Evolutionary conservation across 2,888 invertebrate species (phyloP), one percentile per base, ranked within the genome.

Genomic region (Plebejus melissa): DNA sequence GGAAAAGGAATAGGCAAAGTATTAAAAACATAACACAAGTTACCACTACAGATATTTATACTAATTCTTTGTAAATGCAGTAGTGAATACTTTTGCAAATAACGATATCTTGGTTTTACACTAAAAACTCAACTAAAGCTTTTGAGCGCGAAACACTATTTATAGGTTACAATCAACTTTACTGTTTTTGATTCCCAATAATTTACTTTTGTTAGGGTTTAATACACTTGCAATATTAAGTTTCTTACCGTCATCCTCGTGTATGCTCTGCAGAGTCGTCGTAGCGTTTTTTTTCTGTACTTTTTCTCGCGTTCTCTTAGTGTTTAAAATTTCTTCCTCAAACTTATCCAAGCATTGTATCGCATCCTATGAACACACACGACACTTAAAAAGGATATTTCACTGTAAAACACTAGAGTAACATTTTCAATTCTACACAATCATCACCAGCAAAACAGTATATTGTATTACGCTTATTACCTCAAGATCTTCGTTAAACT

Each of bases 231-330:
- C 54, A 54, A 54, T 54, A 16, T 16, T 54, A 54, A 11, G 4
- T 4, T 32, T 58, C 79, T 81, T 84, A 90, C 93, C 88, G 80
- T 90, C 92, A 76, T 90, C 90, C 79, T 93, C 93, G 75, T 87
- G 81, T 76, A 93, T 93, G 79, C 90, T 90, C 80, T 91, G 88
- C 77, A 93, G 89, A 36, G 83, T 85, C 72, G 86, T 86, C 81
- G 83, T 78, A 74, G 76, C 81, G 77, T 82, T 86, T 69, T 89
- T 88, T 78, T 87, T 90, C n/a, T 81, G 81, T 4, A 79, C 74
- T 75, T 85, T 88, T 76, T 88, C 90, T 77, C 87, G 87, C 81
- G 82, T 79, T 32, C 76, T 80, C 38, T 85, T 86, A n/a, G 80
- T 86, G 84, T 87, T 87, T 79, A 81, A 80, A 79, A 83, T 86